Evolutionary conservation across 2,113 vertebrate species (phyloP), one percentile per base, ranked within the genome.

Genomic region (Anguilla japonica): DNA sequence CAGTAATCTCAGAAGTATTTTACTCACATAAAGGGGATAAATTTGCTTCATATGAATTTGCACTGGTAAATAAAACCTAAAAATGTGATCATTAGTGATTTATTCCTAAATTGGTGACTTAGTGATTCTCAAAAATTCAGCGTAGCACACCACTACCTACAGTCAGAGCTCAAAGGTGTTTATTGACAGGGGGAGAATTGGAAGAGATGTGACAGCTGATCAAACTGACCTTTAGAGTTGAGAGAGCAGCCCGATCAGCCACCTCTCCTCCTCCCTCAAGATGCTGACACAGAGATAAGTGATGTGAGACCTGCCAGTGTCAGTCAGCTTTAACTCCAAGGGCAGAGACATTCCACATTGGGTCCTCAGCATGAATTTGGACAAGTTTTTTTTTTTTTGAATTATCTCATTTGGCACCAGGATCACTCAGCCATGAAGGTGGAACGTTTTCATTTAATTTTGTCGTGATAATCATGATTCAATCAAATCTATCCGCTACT

Each of bases 181-280:
- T n/a, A 43, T 53, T 75, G 26, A 67, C 50, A 46, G 81, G 46
- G 41, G n/a, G 71, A 34, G 71, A 75, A 29, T 29, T n/a, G 26
- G 26, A n/a, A 34, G n/a, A 6, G 71, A 34, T 22, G 85, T 84
- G 88, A 83, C 88, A 87, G 85, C 29, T 18, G 78, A 88, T 88
- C 85, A 86, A 78, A 84, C 78, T 84, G 85, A 89, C 85, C 88
- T 89, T 87, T 89, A 83, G 60, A 79, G 60, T 81, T 18, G 57
- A 46, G 80, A 81, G 85, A 87, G 56, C 41, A 41, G 43, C 83
- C 88, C 86, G 85, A 88, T 88, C 82, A 46, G 85, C 84, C 78
- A 84, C 53, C 41, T 9, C 13, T 57, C 85, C 82, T 50, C 81
- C 16, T 79, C 79, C 34, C 79, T n/a, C 14, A 22, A 81, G 60